Percentiles rank a stretch among this genome's conserved stretches.
phyloP scores from a whole-genome alignment of 2,888 invertebrate genomes.

The Trisateles emortualis region DNA sequence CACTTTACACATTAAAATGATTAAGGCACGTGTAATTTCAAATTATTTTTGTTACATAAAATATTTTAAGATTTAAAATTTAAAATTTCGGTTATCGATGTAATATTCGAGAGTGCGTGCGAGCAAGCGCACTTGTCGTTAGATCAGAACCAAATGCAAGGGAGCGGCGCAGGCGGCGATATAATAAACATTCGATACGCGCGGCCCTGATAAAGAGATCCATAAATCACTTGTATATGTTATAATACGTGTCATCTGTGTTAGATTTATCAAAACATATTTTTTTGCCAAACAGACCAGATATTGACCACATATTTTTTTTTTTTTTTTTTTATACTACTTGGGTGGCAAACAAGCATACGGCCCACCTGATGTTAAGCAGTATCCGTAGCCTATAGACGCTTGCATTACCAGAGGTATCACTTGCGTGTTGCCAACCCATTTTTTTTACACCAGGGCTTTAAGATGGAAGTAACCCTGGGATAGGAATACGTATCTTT shows the following conservation, averaged over 20 bases:
- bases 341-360: no score
- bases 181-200: conserved; percentile 52
- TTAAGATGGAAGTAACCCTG: no score
- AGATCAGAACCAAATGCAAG: conserved; percentile 53
- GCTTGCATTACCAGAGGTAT: no score
- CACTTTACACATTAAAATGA: conserved; percentile 37
- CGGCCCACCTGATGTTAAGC: no score
- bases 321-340: no score
- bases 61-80: not conserved
- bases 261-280: not conserved
- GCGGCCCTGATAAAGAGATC: conserved; percentile 34
- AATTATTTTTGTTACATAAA: conserved; percentile 5
- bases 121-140: conserved; percentile 50
- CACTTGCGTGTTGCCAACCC: no score
- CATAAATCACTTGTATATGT: conserved; percentile 38
- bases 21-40: not conserved
- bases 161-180: conserved; percentile 37
- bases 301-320: no score
- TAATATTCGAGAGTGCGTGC: conserved; percentile 14
- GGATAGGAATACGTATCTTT: no score
- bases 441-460: no score
- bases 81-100: not conserved
- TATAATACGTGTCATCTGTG: conserved; percentile 25
- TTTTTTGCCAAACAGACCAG: not conserved
- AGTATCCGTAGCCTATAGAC: no score